Evolutionary conservation across 1,140 invertebrate species (phyloP).

Genomic region (Eufriesea mexicana): DNA sequence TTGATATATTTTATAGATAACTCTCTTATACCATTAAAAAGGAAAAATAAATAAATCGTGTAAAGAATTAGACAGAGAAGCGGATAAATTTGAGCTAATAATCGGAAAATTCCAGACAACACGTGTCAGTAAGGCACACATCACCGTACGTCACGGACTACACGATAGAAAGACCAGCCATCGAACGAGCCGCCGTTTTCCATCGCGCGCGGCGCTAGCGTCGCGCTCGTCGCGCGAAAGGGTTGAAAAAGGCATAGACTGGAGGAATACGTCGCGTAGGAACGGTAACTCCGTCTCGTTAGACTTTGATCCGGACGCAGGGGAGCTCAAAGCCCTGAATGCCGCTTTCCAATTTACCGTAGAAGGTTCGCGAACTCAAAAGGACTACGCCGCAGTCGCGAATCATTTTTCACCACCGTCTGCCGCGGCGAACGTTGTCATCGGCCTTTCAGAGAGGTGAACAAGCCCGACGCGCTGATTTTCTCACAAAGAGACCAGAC

Average conservation of each 20-base stretch:
- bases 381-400: background rate
- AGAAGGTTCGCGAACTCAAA: slow-evolving; percentile 14
- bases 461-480: background rate
- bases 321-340: slow-evolving; percentile 14
- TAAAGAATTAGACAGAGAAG: too few species aligned
- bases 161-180: too few species aligned
- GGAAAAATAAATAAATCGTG: too few species aligned
- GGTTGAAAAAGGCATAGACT: too few species aligned
- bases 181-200: too few species aligned
- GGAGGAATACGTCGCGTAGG: background rate
- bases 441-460: slow-evolving; percentile 2
- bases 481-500: background rate
- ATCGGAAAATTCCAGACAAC: too few species aligned
- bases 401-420: slow-evolving; percentile 21
- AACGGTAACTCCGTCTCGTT: slow-evolving; percentile 7
- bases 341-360: slow-evolving; percentile 40
- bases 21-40: too few species aligned
- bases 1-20: too few species aligned
- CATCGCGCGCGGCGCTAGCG: too few species aligned
- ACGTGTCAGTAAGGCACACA: too few species aligned
- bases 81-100: too few species aligned
- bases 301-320: slow-evolving; percentile 30
- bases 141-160: too few species aligned
- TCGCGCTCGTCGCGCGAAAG: background rate
- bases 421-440: slow-evolving; percentile 14